Conservation (phyloP, 2,888 invertebrate species). For the Agapetus fuscipes region DNA sequence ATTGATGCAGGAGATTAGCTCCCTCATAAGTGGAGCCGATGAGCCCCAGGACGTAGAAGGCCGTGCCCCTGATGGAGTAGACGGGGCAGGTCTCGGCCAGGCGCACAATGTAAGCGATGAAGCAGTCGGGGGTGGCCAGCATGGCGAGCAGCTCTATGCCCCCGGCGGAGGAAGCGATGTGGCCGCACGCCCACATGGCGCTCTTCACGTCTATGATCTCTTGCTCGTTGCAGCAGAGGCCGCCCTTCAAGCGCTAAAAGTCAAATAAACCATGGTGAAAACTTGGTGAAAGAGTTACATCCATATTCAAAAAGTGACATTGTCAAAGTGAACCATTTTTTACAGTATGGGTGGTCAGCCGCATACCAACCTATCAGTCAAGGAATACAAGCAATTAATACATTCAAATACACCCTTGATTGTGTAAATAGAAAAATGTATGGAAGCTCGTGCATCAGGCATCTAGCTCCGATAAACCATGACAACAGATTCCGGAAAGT, state of each 20-base stretch:
- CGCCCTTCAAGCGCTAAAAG: slow-evolving; percentile 27
- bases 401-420: no score
- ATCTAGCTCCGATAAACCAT: no score
- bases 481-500: no score
- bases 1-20: slow-evolving; percentile 64
- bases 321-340: no score
- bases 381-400: no score
- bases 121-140: slow-evolving; percentile 34
- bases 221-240: slow-evolving; percentile 52
- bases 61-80: slow-evolving; percentile 82
- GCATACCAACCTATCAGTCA: no score
- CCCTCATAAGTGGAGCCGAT: slow-evolving; percentile 78
- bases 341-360: no score
- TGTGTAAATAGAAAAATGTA: no score
- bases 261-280: slow-evolving; percentile 26
- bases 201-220: slow-evolving; percentile 75
- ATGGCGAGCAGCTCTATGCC: slow-evolving; percentile 63
- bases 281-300: no score
- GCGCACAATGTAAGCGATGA: slow-evolving; percentile 41
- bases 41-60: slow-evolving; percentile 79
- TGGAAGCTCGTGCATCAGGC: no score
- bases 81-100: slow-evolving; percentile 74
- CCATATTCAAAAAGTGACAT: no score
- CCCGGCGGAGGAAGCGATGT: slow-evolving; percentile 65
- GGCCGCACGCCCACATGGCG: slow-evolving; percentile 83